Evolutionary conservation across 1,140 invertebrate species (phyloP), one percentile per base, ranked within the genome.

Genomic region (Lineus longissimus): DNA sequence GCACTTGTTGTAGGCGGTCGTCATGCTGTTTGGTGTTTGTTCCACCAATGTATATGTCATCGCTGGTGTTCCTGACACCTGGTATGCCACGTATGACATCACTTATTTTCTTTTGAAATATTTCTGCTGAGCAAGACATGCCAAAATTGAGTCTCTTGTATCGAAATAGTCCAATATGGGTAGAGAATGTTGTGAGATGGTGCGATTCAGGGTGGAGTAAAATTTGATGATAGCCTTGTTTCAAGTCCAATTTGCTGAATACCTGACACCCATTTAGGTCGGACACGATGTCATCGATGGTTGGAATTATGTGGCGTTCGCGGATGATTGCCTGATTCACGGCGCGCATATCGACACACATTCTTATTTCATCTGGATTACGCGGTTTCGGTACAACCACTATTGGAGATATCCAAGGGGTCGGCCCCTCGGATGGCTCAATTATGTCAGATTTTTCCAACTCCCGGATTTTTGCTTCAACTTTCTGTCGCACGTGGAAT

Each of bases 261-360:
- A 70, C 30, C 11, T 40, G 63, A 33, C 62, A 62, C 33, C 55
- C 65, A 62, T 74, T 69, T 29, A 74, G 27, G 2, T 74, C 69
- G 23, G 59, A 47, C 4, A 74, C 40, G n/a, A 76, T 54, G 15
- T 74, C 70, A 57, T 76, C 73, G 4, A 73, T 51, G 9, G 69
- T 75, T 30, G 74, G 73, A 23, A 43, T 43, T 43, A 43, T 19
- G 19, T 43, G 40, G 11, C 40, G 40, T 43, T 43, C 40, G 11
- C 40, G 43, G 17, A 61, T 31, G 0, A 76, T 63, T 13, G 71
- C 68, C 29, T 45, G 56, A 55, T 74, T 76, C 0, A 69, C 70
- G 23, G 51, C 15, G 43, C 68, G 22, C 73, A 75, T 75, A 36
- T 75, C 68, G 0, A 76, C 65, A 62, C 73, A 77, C 1, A 73